Evolutionary conservation across 1,140 invertebrate species (phyloP).

Genomic region (Neoseiulus cucumeris): DNA sequence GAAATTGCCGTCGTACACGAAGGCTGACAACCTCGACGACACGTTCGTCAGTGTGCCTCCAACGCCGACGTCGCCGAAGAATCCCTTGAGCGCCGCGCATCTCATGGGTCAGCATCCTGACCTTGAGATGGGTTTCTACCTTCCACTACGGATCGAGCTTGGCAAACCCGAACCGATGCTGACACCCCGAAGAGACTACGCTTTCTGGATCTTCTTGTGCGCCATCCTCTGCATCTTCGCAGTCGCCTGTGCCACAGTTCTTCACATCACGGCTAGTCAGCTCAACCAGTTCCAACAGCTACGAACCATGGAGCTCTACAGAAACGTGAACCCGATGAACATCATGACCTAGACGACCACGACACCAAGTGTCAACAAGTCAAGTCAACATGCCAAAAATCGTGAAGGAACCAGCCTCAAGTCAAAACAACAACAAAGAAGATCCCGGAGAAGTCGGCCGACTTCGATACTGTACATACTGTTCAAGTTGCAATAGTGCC

Average conservation of each 20-base stretch:
- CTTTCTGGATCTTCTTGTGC: slow-evolving; percentile 10
- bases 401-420: background rate
- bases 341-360: too few relatives aligned
- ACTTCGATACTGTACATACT: slow-evolving; percentile 5
- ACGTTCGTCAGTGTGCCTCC: slow-evolving; percentile 9
- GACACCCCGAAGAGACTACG: slow-evolving; percentile 1
- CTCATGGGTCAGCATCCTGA: background rate
- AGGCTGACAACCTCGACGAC: slow-evolving; percentile 8
- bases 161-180: background rate
- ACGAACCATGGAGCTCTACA: background rate
- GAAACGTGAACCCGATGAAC: background rate
- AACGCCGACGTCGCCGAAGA: background rate
- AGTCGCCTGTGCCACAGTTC: background rate
- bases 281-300: slow-evolving; percentile 10
- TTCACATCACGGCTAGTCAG: slow-evolving; percentile 2
- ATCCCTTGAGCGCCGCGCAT: background rate
- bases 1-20: background rate
- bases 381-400: slow-evolving; percentile 4
- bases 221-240: slow-evolving; percentile 7
- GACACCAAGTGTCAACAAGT: background rate
- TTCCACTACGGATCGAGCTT: background rate
- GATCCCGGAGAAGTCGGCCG: background rate
- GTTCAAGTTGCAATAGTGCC: slow-evolving; percentile 10
- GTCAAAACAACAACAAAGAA: background rate
- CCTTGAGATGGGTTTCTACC: slow-evolving; percentile 1